These are phyloP conservation scores for Leucophora obtusa DNA, from an alignment of 2,888 invertebrate species.

Conservation along the genomic window DNA sequence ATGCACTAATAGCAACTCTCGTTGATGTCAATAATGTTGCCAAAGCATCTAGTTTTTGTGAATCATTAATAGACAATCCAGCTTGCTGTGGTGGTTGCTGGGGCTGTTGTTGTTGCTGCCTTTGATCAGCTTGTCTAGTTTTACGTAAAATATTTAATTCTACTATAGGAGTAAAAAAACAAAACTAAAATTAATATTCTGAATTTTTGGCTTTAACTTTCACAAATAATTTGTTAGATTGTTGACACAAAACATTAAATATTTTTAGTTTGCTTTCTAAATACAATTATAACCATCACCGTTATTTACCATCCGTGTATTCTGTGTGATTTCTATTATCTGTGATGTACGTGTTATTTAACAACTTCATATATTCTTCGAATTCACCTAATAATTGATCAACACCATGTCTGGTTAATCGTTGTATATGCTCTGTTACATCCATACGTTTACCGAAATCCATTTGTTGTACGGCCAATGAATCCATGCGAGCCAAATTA, in stretches of 20 bases:
- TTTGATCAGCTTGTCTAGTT: conserved; percentile 60
- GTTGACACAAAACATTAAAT: neutral
- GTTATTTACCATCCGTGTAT: conserved; percentile 61
- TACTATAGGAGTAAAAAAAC: conserved; percentile 23
- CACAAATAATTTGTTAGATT: neutral
- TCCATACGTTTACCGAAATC: conserved; percentile 77
- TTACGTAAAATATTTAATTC: conserved; percentile 56
- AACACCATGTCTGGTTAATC: conserved; percentile 74
- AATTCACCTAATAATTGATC: conserved; percentile 78
- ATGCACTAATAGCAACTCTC: conserved; percentile 65
- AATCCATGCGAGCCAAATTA: conserved; percentile 77
- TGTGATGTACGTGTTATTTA: conserved; percentile 59
- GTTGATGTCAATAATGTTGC: conserved; percentile 72
- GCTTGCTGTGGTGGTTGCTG: conserved; percentile 36
- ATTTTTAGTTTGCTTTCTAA: neutral
- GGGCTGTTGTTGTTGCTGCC: conserved; percentile 19
- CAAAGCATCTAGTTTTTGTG: conserved; percentile 69
- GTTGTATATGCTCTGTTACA: conserved; percentile 78
- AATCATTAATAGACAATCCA: conserved; percentile 37
- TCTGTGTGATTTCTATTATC: conserved; percentile 57
- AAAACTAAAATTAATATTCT: neutral
- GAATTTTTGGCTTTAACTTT: neutral
- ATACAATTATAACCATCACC: conserved; percentile 50
- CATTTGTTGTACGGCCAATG: conserved; percentile 76
- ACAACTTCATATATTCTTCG: conserved; percentile 65